Conservation (phyloP, 2,888 invertebrate genomes). For the Coenonympha arcania region DNA sequence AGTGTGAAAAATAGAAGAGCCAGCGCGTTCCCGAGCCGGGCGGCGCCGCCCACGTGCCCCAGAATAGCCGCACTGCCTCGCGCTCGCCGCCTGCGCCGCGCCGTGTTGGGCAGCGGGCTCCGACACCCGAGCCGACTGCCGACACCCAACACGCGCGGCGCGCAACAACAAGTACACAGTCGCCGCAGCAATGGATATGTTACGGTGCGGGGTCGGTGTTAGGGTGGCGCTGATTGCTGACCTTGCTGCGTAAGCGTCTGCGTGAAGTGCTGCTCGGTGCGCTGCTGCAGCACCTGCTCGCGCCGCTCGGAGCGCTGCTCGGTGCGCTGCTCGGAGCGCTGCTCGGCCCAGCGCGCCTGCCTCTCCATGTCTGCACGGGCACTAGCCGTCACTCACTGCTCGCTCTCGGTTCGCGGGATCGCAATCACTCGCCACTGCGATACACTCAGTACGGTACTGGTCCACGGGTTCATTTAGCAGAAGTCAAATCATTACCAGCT, state of each 20-base stretch:
- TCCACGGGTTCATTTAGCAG: conserved; percentile 78
- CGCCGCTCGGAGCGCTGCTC: conserved; percentile 61
- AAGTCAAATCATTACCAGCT: conserved; percentile 85
- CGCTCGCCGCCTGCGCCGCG: conserved; percentile 41
- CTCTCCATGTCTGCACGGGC: conserved; percentile 81
- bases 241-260: conserved; percentile 86
- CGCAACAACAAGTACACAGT: no score
- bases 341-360: conserved; percentile 76
- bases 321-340: conserved; percentile 70
- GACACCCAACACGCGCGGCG: conserved; percentile 30
- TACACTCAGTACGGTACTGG: conserved; percentile 58
- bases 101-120: conserved; percentile 26
- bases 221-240: conserved; percentile 75
- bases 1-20: conserved; percentile 40
- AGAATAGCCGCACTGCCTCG: conserved; percentile 65
- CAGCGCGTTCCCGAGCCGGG: conserved; percentile 39
- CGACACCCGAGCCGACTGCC: conserved; percentile 14
- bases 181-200: background rate
- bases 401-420: conserved; percentile 58
- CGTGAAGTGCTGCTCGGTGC: conserved; percentile 84
- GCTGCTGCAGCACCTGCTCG: conserved; percentile 49
- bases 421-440: conserved; percentile 67
- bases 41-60: conserved; percentile 45
- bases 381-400: conserved; percentile 64
- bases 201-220: no score